Base-by-base conservation (phyloP, 2,113 vertebrate species). In the Leptodactylus fuscus region DNA sequence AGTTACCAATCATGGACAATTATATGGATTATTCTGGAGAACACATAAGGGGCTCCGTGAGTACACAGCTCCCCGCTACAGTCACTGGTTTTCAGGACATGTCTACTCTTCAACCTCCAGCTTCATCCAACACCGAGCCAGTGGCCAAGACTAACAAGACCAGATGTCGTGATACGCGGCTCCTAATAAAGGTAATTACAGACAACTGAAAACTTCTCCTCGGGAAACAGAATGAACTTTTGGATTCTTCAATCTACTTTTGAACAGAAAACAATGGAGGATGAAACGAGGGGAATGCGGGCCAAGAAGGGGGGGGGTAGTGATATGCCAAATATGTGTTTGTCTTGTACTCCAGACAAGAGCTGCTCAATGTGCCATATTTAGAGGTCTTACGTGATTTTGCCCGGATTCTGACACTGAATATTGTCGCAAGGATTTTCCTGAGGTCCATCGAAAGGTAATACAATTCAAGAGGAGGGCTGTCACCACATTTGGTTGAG, bases 121-220 rank as follows among this genome's bases (percentile, higher is more conserved):
- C 55, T 38, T 7, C 16, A 13, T 38, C 34, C 76, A 79, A 36
- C 24, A 11, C 49, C 0, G 22, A 60, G 32, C 38, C 81, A 32
- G 36, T 32, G 32, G 81, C 81, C 81, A 83, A 83, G 16, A 74
- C 81, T 46, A 75, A 83, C 81, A 83, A 44, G 70, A 74, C 74
- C 51, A 55, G 46, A 46, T 75, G 69, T 60, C 69, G 12, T 60
- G 36, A 58, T 32, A 58, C 36, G 44, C 5, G 51, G 5, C 13
- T 18, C 29, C 6, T 44, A 74, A 71, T 74, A 41, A 44, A 46
- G 15, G 24, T 38, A 83, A 83, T 83, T 83, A 83, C 4, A 60
- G 67, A 44, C 49, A 75, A 83, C 20, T 18, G 69, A 83, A 74
- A 83, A 74, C 81, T 74, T 74, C 49, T 34, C 12, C 32, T 32